phyloP scores from a whole-genome alignment of 2,113 vertebrate genomes.

The Forbesichthys agassizii region DNA sequence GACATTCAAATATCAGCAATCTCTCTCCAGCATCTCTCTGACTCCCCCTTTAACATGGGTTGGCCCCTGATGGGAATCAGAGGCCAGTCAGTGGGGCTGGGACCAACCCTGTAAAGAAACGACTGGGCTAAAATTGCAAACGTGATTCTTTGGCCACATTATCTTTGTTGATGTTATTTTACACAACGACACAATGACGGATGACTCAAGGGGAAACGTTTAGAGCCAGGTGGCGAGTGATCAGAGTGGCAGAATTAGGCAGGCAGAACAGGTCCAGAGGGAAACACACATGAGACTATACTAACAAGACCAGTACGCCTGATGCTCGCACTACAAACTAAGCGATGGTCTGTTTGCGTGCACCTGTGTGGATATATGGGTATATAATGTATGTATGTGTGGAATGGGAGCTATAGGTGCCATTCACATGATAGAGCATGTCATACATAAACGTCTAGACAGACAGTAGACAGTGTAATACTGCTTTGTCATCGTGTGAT shows the following conservation, averaged over 20 bases:
- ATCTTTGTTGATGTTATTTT: not conserved
- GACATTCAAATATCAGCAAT: no score
- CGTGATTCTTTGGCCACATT: not conserved
- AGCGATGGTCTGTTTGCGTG: conserved; percentile 10
- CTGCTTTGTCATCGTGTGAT: no score
- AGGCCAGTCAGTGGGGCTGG: not conserved
- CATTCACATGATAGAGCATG: not conserved
- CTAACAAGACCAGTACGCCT: conserved; percentile 4
- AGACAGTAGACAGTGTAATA: no score
- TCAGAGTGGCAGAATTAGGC: conserved; percentile 27
- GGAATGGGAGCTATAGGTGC: conserved; percentile 19
- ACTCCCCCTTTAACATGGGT: not conserved
- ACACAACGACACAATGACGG: not conserved
- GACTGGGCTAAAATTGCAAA: not conserved
- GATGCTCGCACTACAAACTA: conserved; percentile 11
- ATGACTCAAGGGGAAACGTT: conserved; percentile 19
- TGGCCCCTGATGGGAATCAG: not conserved
- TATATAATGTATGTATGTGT: conserved; percentile 4
- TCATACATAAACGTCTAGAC: no score
- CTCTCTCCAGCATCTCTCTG: no score
- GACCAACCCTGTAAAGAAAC: not conserved
- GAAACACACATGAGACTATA: conserved; percentile 26
- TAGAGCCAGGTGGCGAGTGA: conserved; percentile 6
- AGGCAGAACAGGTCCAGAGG: conserved; percentile 31
- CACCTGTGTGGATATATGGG: not conserved